Conservation (phyloP, 2,888 invertebrate genomes). For the Arge pagana region DNA sequence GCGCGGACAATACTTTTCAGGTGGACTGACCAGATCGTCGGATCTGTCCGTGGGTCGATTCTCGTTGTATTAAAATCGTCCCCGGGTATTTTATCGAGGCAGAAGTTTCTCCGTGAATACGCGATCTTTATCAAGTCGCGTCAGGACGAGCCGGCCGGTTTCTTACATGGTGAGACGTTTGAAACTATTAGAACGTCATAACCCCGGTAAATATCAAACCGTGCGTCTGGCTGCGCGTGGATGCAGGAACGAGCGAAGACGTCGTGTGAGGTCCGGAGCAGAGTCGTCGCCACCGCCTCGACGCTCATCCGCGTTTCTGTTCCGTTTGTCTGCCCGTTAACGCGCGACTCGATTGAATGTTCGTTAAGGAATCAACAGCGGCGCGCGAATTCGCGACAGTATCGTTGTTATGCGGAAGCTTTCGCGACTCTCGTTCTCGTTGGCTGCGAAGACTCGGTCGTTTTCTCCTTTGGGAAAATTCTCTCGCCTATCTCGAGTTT, state of each 20-base stretch:
- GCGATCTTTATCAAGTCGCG: slow-evolving; percentile 6
- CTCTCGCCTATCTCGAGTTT: background rate
- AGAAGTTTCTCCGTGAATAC: background rate
- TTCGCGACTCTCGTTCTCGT: too few species aligned
- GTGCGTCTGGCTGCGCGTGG: too few species aligned
- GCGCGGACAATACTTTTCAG: too few species aligned
- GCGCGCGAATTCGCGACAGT: too few species aligned
- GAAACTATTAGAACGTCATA: slow-evolving; percentile 15
- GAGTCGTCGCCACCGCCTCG: slow-evolving; percentile 11
- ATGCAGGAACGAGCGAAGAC: slow-evolving; percentile 13
- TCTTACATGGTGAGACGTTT: background rate
- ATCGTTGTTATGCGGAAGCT: too few species aligned
- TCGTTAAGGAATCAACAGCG: too few species aligned
- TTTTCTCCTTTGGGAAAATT: background rate
- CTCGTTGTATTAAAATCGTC: too few species aligned
- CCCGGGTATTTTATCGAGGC: background rate
- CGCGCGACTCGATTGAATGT: slow-evolving; percentile 37
- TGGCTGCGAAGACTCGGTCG: too few species aligned
- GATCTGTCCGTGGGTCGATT: too few species aligned
- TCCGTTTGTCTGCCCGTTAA: too few species aligned
- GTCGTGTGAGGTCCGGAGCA: slow-evolving; percentile 19
- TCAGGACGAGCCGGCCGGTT: background rate
- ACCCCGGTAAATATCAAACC: slow-evolving; percentile 13
- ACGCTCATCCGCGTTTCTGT: background rate
- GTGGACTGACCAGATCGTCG: too few species aligned